Evolutionary conservation across 2,888 invertebrate species (phyloP).

Genomic region (Drosophila histrio): DNA sequence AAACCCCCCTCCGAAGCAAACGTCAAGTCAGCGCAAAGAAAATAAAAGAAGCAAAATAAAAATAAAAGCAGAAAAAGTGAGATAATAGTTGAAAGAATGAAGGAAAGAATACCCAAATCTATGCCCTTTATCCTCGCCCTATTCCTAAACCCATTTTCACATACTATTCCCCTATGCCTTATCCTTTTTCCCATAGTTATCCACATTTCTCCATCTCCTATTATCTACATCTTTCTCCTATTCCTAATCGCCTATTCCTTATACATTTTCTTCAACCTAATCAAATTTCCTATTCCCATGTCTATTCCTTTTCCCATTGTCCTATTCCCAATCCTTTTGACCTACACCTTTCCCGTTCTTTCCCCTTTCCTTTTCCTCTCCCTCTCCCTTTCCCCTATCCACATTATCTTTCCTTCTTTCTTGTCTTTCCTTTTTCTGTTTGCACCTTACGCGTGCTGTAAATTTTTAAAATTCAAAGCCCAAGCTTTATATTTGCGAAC

Average conservation of each 20-base stretch:
- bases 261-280: neutral
- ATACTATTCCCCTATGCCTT: no score
- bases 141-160: neutral
- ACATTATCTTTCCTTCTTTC: neutral
- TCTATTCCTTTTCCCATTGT: neutral
- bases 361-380: neutral
- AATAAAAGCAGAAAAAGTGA: neutral
- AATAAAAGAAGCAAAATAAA: neutral
- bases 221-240: neutral
- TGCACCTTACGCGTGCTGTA: neutral
- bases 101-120: neutral
- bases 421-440: neutral
- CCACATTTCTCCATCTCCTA: neutral
- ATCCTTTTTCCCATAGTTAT: neutral
- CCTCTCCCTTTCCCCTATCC: neutral
- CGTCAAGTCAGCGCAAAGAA: neutral
- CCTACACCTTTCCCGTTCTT: neutral
- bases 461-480: conserved; percentile 36
- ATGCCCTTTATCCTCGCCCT: neutral
- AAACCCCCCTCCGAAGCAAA: neutral
- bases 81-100: conserved; percentile 4
- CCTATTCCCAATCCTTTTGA: neutral
- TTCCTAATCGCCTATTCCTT: neutral
- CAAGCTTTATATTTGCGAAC: conserved; percentile 17
- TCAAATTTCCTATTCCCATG: neutral